Base-by-base conservation (phyloP, 2,888 invertebrate genomes). In the Macrostomum cliftonense region DNA sequence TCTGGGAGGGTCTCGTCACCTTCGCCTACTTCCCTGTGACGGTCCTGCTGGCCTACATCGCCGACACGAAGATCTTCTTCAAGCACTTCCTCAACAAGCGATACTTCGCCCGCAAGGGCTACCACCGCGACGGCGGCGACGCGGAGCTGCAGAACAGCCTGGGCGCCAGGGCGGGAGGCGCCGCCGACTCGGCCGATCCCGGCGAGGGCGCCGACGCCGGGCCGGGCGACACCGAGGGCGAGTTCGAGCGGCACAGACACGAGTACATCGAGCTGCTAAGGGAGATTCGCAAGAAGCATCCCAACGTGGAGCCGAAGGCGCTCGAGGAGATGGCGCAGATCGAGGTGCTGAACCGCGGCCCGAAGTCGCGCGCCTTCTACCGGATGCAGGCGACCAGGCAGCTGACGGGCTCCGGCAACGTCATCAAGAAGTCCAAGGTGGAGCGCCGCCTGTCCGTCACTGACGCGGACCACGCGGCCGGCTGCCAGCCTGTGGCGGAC, bases 1-100 rank as follows among this genome's bases (percentile, higher is more conserved):
- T 91, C 13, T 93, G 91, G 91, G 93, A 93, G 71, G 88, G 84
- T 0, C 68, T 86, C 19, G 73, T 91, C 42, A 93, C 93, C 1
- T 87, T 93, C 70, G 70, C 81, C 44, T 88, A 88, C 74, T 93
- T 93, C 73, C 93, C 93, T 4, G 77, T 83, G 20, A 89, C 88
- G 12, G 91, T 93, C 0, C 68, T 83, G 49, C 87, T 88, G 50
- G 91, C 93, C 1, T 93, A 87, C 70, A 81, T 86, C 43, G 89
- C 91, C 43, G 93, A 93, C 67, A 78, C 85, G 47, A 67, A 65
- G 54, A 56, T 70, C 45, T 60, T 65, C 13, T 43, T 46, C 17
- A 50, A 47, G 44, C 51, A 52, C 21, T 65, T 68, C 58, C 20
- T 52, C 39, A 14, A 37, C 14, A 52, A 42, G 46, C 46, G 28